Evolutionary conservation across 2,888 invertebrate genomes (phyloP).

Genomic region (Tholera decimalis): DNA sequence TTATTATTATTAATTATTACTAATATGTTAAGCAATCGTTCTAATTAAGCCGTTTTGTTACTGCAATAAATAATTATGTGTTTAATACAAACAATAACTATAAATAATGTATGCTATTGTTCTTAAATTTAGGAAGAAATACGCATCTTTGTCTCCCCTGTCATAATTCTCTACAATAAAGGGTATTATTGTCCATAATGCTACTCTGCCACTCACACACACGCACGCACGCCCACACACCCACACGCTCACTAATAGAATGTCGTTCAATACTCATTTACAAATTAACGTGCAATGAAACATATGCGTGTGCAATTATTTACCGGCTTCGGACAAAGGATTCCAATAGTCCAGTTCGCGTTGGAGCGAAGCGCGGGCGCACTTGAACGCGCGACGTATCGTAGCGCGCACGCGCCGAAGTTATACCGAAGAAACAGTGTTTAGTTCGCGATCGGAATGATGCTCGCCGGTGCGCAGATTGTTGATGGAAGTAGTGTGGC

Average conservation of each 20-base stretch:
- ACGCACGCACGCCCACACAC: slow-evolving; percentile 24
- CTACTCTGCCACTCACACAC: slow-evolving; percentile 53
- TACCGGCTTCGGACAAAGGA: slow-evolving; percentile 78
- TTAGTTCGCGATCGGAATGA: slow-evolving; percentile 77
- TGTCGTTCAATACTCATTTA: slow-evolving; percentile 71
- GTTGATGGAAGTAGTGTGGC: slow-evolving; percentile 82
- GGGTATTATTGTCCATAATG: slow-evolving; percentile 69
- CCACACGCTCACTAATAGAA: slow-evolving; percentile 50
- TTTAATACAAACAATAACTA: not conserved
- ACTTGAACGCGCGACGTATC: slow-evolving; percentile 76
- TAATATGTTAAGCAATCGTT: not conserved
- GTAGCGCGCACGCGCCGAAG: slow-evolving; percentile 76
- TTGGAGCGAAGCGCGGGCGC: slow-evolving; percentile 75
- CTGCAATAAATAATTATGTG: not conserved
- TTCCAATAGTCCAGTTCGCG: slow-evolving; percentile 64
- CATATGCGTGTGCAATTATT: slow-evolving; percentile 77
- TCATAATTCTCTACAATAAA: slow-evolving; percentile 63
- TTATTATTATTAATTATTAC: not conserved
- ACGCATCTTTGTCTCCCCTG: slow-evolving; percentile 56
- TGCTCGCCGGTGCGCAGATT: slow-evolving; percentile 88
- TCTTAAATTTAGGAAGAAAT: slow-evolving; percentile 32
- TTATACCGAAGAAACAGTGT: slow-evolving; percentile 60
- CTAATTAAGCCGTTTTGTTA: not conserved
- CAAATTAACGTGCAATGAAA: slow-evolving; percentile 75
- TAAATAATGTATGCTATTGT: slow-evolving; percentile 5